These are phyloP conservation scores for Perognathus longimembris DNA, from an alignment of 2,113 vertebrate species.

Conservation along the genomic window DNA sequence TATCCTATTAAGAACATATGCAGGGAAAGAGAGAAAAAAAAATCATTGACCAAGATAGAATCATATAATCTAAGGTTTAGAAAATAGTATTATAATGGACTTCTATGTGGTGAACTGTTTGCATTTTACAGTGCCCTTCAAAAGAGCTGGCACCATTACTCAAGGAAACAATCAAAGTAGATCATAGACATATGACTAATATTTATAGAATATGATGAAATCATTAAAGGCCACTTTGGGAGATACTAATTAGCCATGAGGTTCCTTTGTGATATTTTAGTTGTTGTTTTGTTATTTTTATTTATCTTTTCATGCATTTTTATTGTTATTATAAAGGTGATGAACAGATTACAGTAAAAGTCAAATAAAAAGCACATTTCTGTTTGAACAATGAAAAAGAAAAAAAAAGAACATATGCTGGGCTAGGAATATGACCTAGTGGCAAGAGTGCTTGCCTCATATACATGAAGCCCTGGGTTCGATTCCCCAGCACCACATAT, in stretches of 20 bases:
- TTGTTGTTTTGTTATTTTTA: too few relatives aligned
- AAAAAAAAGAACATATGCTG: too few relatives aligned
- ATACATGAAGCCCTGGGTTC: too few relatives aligned
- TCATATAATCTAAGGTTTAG: constrained; percentile 18
- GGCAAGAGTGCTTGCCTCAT: too few relatives aligned
- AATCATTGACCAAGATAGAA: constrained; percentile 56
- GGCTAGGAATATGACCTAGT: too few relatives aligned
- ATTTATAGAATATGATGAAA: background rate
- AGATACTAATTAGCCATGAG: background rate
- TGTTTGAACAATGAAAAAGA: too few relatives aligned
- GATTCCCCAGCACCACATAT: too few relatives aligned
- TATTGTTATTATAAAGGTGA: too few relatives aligned
- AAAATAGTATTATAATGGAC: constrained; percentile 14
- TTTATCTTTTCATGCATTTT: too few relatives aligned
- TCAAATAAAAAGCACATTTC: too few relatives aligned
- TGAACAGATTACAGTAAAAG: too few relatives aligned
- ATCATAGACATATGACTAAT: background rate
- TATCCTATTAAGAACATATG: background rate
- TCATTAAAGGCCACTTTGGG: background rate
- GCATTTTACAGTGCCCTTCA: constrained; percentile 43
- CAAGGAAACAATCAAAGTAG: constrained; percentile 17
- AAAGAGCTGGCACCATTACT: background rate
- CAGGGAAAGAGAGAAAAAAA: too few relatives aligned
- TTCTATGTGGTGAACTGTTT: constrained; percentile 47
- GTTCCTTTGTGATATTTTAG: background rate